Evolutionary conservation across 1,140 invertebrate genomes (phyloP), one percentile per base, ranked within the genome.

Genomic region (Dinoponera quadriceps): DNA sequence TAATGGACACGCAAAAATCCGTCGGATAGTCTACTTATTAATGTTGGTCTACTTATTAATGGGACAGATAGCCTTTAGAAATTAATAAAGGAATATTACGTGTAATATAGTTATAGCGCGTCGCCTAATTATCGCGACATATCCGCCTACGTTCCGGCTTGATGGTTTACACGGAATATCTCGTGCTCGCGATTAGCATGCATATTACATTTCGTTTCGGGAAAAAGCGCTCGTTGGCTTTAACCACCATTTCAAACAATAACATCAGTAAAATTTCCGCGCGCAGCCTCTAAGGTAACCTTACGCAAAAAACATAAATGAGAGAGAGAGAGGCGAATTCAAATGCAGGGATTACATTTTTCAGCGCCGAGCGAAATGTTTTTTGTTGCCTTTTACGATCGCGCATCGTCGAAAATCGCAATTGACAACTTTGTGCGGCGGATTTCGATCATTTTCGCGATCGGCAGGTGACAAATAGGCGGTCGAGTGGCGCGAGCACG

Each of bases 401-500:
- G 55, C 27, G 27, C 27, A 3, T 33, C 18, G 33, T n/a, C 57
- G 65, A 48, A 80, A 80, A 80, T 80, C 33, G 65, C 33, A 38
- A 44, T 59, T 80, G 75, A 80, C 75, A 80, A 71, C 51, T 57
- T 80, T 44, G 22, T 18, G 11, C 65, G 51, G 65, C 65, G 66
- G 22, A 59, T 80, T 55, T 71, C 65, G 75, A 74, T 82, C 78
- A 74, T 82, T 82, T 60, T 29, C 55, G 59, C 59, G 65, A 82
- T 82, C 78, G 78, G 20, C 57, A 16, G 68, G 78, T 63, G 78
- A 82, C 78, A 82, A 82, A 82, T 82, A 74, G 78, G 68, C 57
- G 69, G 51, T 82, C 78, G 78, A 82, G 57, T 48, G 57, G 44
- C 27, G 29, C 25, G 33, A 78, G 63, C 75, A 69, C 51, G 74